Evolutionary conservation across 2,113 vertebrate genomes (phyloP), one percentile per base, ranked within the genome.

Genomic region (Steatornis caripensis): DNA sequence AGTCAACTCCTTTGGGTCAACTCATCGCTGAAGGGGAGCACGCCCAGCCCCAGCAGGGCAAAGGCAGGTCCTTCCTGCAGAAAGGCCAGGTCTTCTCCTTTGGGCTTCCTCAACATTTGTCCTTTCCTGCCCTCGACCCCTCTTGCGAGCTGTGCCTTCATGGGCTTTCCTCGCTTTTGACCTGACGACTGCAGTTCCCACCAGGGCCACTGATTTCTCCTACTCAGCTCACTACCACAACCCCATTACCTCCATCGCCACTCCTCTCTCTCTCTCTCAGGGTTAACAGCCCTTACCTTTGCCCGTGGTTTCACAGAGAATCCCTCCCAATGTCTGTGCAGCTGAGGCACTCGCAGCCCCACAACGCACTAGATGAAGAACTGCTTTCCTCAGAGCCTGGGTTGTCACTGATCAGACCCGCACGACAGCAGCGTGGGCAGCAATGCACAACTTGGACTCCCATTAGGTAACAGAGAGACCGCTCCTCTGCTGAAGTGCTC

Each of bases 351-450:
- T 57, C 1, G 0, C 32, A n/a, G 48, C 11, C 24, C 43, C n/a
- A 3, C 4, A 29, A 26, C 68, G 20, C n/a, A 37, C 22, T 10
- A 18, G 13, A 39, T 2, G 15, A 48, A 34, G 29, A 21, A 12
- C 10, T 26, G 43, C 55, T 54, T 16, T 49, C 34, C 37, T 53
- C 27, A 7, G 49, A 16, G 16, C 9, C 70, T 22, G 49, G 27
- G 30, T 17, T 53, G 51, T 46, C 49, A 58, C 37, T 21, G 30
- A 4, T 27, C 54, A 71, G 71, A 48, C 36, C 55, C 20, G 17
- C 41, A 8, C 0, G 3, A 49, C 36, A 36, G n/a, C 7, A 72
- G 17, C 1, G 0, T 9, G 37, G 37, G n/a, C 34, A 79, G 54
- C 37, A 41, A 34, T 11, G 10, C 3, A 10, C 37, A 41, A 2